Evolutionary conservation across 1,140 invertebrate genomes (phyloP).

Genomic region (Grapholita molesta): DNA sequence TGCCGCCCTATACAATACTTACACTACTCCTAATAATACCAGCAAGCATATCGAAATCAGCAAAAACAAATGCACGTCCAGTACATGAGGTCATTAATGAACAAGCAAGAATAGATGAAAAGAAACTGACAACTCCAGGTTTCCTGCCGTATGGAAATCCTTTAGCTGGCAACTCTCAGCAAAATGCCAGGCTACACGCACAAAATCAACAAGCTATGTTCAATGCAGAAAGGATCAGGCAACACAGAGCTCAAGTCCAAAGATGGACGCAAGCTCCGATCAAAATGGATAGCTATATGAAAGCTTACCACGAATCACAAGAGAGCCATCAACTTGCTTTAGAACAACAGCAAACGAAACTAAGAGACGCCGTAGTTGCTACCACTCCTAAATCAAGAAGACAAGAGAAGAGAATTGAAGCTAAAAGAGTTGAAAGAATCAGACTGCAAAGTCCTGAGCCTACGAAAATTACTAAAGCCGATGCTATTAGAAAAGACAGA

Average conservation of each 20-base stretch:
- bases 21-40: constrained; percentile 43
- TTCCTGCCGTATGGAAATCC: constrained; percentile 63
- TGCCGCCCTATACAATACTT: constrained; percentile 31
- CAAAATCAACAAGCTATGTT: constrained; percentile 73
- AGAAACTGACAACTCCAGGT: constrained; percentile 28
- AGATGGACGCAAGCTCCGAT: constrained; percentile 51
- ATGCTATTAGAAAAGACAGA: constrained; percentile 37
- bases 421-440: constrained; percentile 17
- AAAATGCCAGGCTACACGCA: constrained; percentile 59
- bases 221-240: constrained; percentile 61
- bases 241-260: constrained; percentile 65
- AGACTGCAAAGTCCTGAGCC: constrained; percentile 25
- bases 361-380: constrained; percentile 31
- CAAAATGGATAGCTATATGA: constrained; percentile 66
- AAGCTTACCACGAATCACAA: constrained; percentile 69
- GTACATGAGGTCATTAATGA: constrained; percentile 66
- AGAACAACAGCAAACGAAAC: constrained; percentile 59
- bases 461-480: constrained; percentile 44
- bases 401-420: constrained; percentile 16
- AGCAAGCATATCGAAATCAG: constrained; percentile 29
- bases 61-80: constrained; percentile 48
- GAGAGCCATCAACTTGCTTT: constrained; percentile 66
- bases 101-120: constrained; percentile 60
- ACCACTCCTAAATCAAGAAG: constrained; percentile 5
- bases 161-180: constrained; percentile 56